phyloP scores from a whole-genome alignment of 2,797 vertebrate genomes.

The Xiphorhynchus erythropygius region DNA sequence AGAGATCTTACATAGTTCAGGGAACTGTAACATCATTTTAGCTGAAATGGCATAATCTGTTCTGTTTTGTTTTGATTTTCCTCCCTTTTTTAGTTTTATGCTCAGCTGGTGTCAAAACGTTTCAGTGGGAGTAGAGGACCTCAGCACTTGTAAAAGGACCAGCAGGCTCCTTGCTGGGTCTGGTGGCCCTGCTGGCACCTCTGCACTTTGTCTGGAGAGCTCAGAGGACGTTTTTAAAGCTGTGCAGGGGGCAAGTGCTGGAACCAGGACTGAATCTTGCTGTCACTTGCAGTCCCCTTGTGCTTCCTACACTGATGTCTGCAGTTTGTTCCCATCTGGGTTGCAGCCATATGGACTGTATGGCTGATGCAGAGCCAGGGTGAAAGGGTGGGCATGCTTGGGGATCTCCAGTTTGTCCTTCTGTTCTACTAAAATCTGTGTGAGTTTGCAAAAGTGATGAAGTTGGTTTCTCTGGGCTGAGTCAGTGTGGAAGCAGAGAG shows the following conservation, averaged over 20 bases:
- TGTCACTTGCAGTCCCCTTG: not conserved
- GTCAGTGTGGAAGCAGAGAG: not conserved
- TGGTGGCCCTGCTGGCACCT: not conserved
- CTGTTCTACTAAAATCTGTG: fast-evolving
- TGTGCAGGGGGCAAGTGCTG: fast-evolving
- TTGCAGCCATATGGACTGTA: fast-evolving
- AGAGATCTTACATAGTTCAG: not conserved
- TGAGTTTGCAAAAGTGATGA: not conserved
- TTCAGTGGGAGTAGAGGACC: not conserved
- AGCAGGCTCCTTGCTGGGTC: not conserved
- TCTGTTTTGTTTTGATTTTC: not conserved
- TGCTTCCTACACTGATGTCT: not conserved
- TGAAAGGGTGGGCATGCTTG: not conserved
- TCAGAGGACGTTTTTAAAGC: not conserved
- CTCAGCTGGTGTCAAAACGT: not conserved
- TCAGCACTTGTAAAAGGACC: not conserved
- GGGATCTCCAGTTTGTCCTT: not conserved
- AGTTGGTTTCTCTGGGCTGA: not conserved
- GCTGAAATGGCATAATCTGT: not conserved
- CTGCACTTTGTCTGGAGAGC: not conserved
- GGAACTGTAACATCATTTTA: not conserved
- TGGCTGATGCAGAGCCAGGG: not conserved
- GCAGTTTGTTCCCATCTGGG: not conserved
- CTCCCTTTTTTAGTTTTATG: not conserved
- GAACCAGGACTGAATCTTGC: not conserved